Conservation (phyloP, 1,140 invertebrate species). For the Drosophila mojavensis region DNA sequence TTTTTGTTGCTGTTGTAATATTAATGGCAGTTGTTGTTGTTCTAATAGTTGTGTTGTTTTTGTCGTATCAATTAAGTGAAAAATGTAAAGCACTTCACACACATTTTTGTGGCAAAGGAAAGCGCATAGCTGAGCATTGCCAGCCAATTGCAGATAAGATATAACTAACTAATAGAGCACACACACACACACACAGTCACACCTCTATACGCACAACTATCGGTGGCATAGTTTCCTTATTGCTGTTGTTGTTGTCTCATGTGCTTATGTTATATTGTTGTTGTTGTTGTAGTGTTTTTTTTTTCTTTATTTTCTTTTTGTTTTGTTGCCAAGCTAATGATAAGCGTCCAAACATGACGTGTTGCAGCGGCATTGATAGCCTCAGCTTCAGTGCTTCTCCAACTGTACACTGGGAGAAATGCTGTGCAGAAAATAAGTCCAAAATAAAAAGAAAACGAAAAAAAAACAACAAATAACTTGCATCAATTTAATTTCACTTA, state of each 20-base stretch:
- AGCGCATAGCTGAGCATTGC: conserved; percentile 45
- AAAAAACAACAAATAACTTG: no score
- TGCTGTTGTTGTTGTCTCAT: conserved; percentile 27
- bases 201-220: not conserved
- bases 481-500: no score
- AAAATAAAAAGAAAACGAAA: no score
- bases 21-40: not conserved
- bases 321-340: conserved; percentile 56
- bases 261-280: conserved; percentile 31
- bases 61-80: conserved; percentile 46
- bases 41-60: conserved; percentile 13
- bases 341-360: conserved; percentile 55
- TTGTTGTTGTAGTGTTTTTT: no score
- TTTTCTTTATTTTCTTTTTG: not conserved
- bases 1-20: not conserved
- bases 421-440: no score
- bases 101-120: conserved; percentile 33
- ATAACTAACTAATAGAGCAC: conserved; percentile 50
- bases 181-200: conserved; percentile 3
- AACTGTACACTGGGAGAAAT: conserved; percentile 31
- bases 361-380: conserved; percentile 36
- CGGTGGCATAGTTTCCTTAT: conserved; percentile 51
- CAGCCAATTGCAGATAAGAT: conserved; percentile 67
- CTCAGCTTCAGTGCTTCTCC: conserved; percentile 13
- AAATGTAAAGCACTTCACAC: conserved; percentile 40